Percentiles rank a stretch among this genome's conserved stretches.
Evolutionary conservation across 1,140 invertebrate species (phyloP).

Genomic region (Calosoma granatense): DNA sequence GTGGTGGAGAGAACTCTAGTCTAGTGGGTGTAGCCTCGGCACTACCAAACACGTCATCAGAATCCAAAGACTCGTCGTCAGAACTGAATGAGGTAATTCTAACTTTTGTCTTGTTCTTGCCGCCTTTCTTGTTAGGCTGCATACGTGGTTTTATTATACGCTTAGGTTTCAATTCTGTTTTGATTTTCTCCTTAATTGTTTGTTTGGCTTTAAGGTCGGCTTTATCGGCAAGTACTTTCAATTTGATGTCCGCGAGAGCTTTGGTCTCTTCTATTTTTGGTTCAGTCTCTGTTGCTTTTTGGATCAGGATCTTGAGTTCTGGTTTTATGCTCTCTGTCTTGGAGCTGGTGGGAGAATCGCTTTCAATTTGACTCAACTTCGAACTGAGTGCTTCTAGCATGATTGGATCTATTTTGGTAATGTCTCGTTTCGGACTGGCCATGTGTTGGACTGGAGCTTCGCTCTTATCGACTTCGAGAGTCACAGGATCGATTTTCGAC

Average conservation of each 20-base stretch:
- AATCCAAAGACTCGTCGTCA: slow-evolving; percentile 59
- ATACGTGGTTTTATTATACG: slow-evolving; percentile 41
- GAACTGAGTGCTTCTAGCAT: slow-evolving; percentile 54
- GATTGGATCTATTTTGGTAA: slow-evolving; percentile 53
- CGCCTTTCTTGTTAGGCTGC: slow-evolving; percentile 41
- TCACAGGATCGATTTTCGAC: slow-evolving; percentile 56
- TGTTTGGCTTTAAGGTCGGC: slow-evolving; percentile 26
- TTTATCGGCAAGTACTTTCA: slow-evolving; percentile 1
- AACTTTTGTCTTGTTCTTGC: slow-evolving; percentile 49
- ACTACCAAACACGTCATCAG: slow-evolving; percentile 59
- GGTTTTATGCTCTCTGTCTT: slow-evolving; percentile 54
- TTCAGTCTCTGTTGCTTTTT: slow-evolving; percentile 24
- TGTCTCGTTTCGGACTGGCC: slow-evolving; percentile 54
- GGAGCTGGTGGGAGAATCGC: slow-evolving; percentile 56
- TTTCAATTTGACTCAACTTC: slow-evolving; percentile 61
- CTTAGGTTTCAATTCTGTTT: slow-evolving; percentile 39
- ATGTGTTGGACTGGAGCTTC: slow-evolving; percentile 45
- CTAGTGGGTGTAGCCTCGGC: slow-evolving; percentile 55
- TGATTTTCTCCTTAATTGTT: slow-evolving; percentile 37
- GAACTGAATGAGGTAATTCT: slow-evolving; percentile 60
- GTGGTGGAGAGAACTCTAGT: slow-evolving; percentile 56
- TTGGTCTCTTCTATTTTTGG: slow-evolving; percentile 12
- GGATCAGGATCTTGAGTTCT: slow-evolving; percentile 37
- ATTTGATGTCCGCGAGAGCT: background rate
- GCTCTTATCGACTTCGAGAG: slow-evolving; percentile 54